Base-by-base conservation (phyloP, 2,888 invertebrate genomes). In the Idaea dimidiata region DNA sequence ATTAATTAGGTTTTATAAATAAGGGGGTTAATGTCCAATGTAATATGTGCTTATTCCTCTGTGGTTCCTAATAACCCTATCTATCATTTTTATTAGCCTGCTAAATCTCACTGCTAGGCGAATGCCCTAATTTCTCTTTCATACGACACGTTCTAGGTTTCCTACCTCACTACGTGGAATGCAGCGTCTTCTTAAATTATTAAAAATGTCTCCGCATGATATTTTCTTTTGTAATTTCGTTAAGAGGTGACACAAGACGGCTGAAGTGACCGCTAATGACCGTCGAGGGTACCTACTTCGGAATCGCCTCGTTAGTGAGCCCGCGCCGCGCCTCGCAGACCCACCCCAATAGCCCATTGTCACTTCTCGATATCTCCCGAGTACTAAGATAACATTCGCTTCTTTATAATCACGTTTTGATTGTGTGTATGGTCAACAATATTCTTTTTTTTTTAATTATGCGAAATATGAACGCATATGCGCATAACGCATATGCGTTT, bases 211-310 rank as follows among this genome's bases (percentile, higher is more conserved):
- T 57, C n/a, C 24, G 7, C 32, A 59, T 56, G 56, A 53, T 31
- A 16, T 31, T 24, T 56, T 60, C 17, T 33, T 58, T 54, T 32
- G 54, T 58, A 43, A 61, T 54, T 57, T 76, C 70, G 73, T 65
- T 69, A 68, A 69, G 72, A 77, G 74, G 74, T 70, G 72, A 72
- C 72, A 68, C 75, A 76, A 80, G 75, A 66, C 70, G 69, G 63
- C 67, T 78, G 79, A 79, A 87, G 86, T 88, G 89, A 88, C 86
- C 87, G 79, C 84, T 89, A 88, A 88, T 86, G 89, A 79, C 80
- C 81, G 73, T 69, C 70, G 72, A 70, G 14, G 43, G 43, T 8
- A 14, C 2, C 14, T n/a, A n/a, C n/a, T 78, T 80, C 79, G 78
- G 80, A 81, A 79, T 83, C 83, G 77, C 81, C 82, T 89, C 88